Base-by-base conservation (phyloP, 2,113 vertebrate species). In the Egretta garzetta region DNA sequence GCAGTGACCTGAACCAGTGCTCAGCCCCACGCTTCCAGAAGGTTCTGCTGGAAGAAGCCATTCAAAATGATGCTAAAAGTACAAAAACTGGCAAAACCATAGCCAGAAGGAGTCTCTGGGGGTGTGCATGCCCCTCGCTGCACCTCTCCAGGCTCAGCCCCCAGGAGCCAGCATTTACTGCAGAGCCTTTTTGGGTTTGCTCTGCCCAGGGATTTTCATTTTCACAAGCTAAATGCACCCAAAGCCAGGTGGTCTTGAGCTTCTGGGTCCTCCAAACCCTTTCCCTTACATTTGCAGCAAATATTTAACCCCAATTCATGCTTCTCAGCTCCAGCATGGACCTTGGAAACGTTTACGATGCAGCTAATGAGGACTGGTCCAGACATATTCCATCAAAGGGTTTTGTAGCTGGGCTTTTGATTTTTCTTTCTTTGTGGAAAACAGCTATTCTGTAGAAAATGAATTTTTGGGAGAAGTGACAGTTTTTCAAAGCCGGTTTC, bases 1-100 rank as follows among this genome's bases (percentile, higher is more conserved):
- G 50, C 1, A 2, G 14, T 15, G 18, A 17, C 43, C n/a, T 5
- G 39, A 55, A 17, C 5, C 0, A 4, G 14, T 0, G 4, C 87
- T 62, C 50, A 84, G 55, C 55, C 59, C 35, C 9, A 0, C 13
- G 56, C 18, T 22, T 70, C 12, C 80, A 62, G 72, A 53, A 80
- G 49, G 26, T 17, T 22, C 43, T 2, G 0, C 41, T 41, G 4
- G 35, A 50, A 55, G 17, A 6, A 86, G 2, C 7, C 35, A 4
- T 76, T 68, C 26, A 14, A 52, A 73, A 28, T 23, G 3, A 23
- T 47, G 62, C n/a, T 80, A 37, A 86, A 83, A n/a, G 23, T 7
- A 24, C 35, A 30, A 37, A 26, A 79, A n/a, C 3, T 41, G 37
- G 33, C 7, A 35, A 73, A 80, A 8, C 63, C 2, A 0, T 2